These are phyloP conservation scores for Myathropa florea DNA, from an alignment of 2,888 invertebrate genomes.

Conservation along the genomic window DNA sequence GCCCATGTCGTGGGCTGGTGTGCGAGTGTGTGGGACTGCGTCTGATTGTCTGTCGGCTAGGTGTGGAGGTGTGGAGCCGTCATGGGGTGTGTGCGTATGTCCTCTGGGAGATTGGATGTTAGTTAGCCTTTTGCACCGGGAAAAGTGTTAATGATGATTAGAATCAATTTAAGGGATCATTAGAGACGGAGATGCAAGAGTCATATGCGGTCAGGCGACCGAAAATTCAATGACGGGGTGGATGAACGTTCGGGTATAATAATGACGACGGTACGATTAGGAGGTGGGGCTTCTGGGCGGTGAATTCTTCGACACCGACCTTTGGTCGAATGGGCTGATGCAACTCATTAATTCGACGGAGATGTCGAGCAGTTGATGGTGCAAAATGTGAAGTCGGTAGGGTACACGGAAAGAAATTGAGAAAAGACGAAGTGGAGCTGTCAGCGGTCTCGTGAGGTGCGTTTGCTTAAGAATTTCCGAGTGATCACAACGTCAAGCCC, in stretches of 20 bases:
- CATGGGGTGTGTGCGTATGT: slow-evolving; percentile 3
- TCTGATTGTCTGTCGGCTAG: slow-evolving; percentile 56
- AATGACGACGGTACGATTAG: slow-evolving; percentile 45
- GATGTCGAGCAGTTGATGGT: slow-evolving; percentile 32
- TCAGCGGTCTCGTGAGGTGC: too few relatives aligned
- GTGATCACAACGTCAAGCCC: too few relatives aligned
- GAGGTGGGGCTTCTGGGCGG: background rate
- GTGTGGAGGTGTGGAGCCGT: background rate
- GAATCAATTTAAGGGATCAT: slow-evolving; percentile 81
- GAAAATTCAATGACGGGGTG: slow-evolving; percentile 46
- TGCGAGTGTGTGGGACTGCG: slow-evolving; percentile 25
- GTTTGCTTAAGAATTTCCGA: too few relatives aligned
- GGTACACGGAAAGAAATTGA: slow-evolving; percentile 24
- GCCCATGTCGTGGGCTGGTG: slow-evolving; percentile 28
- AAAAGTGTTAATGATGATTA: slow-evolving; percentile 81
- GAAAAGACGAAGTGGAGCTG: background rate
- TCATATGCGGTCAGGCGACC: slow-evolving; percentile 43
- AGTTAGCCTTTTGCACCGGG: slow-evolving; percentile 70
- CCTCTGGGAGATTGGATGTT: slow-evolving; percentile 64
- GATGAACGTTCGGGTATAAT: slow-evolving; percentile 43
- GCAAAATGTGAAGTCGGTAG: slow-evolving; percentile 27
- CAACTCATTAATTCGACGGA: slow-evolving; percentile 60
- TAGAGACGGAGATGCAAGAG: slow-evolving; percentile 75
- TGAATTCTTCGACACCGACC: slow-evolving; percentile 48
- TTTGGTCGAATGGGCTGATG: slow-evolving; percentile 50